phyloP scores from a whole-genome alignment of 1,140 invertebrate genomes.

The Hermetia illucens region DNA sequence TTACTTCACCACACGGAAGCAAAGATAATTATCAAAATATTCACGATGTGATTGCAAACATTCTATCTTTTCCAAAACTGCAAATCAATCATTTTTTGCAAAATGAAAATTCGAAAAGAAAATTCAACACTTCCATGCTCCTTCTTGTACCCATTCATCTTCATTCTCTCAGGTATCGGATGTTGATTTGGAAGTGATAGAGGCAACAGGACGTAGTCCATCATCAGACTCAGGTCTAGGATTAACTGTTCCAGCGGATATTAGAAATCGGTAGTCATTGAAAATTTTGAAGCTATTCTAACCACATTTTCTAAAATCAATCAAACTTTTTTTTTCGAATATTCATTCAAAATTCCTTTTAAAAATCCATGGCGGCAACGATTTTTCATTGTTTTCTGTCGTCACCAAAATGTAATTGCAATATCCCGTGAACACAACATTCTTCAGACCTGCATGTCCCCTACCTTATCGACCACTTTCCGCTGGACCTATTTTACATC shows the following conservation, averaged over 20 bases:
- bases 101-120: too few relatives aligned
- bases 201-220: conserved; percentile 27
- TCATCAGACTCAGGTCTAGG: conserved; percentile 27
- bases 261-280: conserved; percentile 23
- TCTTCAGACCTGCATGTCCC: conserved; percentile 22
- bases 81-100: too few relatives aligned
- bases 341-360: too few relatives aligned
- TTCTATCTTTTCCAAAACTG: too few relatives aligned
- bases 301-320: too few relatives aligned
- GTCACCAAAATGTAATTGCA: not conserved
- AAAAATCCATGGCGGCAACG: not conserved
- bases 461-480: conserved; percentile 29
- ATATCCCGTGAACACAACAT: not conserved
- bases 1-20: too few relatives aligned
- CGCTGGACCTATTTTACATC: conserved; percentile 29
- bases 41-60: too few relatives aligned
- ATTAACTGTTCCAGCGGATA: conserved; percentile 29
- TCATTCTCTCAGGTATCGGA: conserved; percentile 25
- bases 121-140: too few relatives aligned
- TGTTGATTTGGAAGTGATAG: conserved; percentile 29
- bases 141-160: conserved; percentile 1
- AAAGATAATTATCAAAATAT: too few relatives aligned
- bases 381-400: conserved; percentile 3
- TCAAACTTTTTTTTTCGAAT: too few relatives aligned
- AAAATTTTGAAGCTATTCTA: not conserved